Evolutionary conservation across 2,797 vertebrate genomes (phyloP).

Genomic region (Nothura maculosa): DNA sequence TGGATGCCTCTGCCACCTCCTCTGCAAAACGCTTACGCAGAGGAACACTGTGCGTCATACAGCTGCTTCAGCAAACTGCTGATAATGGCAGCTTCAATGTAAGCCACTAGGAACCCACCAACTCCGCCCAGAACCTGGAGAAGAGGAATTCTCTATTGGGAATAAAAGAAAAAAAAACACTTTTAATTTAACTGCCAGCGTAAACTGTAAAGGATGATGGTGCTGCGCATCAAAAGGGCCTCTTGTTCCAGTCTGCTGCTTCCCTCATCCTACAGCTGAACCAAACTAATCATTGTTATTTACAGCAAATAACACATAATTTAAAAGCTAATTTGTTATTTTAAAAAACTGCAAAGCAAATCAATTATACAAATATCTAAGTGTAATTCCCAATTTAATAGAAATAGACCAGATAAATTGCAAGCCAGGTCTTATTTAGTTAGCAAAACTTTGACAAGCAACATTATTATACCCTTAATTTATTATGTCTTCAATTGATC

Average conservation of each 20-base stretch:
- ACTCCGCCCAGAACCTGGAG: constrained; percentile 8
- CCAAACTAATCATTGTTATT: constrained; percentile 76
- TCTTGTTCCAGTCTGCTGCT: constrained; percentile 26
- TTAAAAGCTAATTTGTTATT: constrained; percentile 76
- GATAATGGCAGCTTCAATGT: constrained; percentile 38
- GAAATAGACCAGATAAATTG: constrained; percentile 67
- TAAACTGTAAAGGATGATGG: constrained; percentile 31
- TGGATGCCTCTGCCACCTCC: constrained; percentile 53
- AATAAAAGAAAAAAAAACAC: background rate
- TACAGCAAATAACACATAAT: constrained; percentile 76
- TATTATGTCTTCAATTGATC: constrained; percentile 45
- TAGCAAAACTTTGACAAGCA: constrained; percentile 63
- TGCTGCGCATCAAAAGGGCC: constrained; percentile 12
- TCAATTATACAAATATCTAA: constrained; percentile 56
- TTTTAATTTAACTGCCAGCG: background rate
- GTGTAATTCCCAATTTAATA: constrained; percentile 62
- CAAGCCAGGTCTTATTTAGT: constrained; percentile 56
- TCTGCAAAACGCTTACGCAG: constrained; percentile 62
- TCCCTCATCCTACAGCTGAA: constrained; percentile 25
- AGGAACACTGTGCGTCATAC: constrained; percentile 47
- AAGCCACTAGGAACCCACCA: constrained; percentile 53
- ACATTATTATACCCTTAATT: constrained; percentile 62
- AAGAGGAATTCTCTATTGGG: background rate
- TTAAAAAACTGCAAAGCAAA: constrained; percentile 55
- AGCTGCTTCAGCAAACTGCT: constrained; percentile 65